These are phyloP conservation scores for Hartigia nigra DNA, from an alignment of 2,888 invertebrate species.

Conservation along the genomic window DNA sequence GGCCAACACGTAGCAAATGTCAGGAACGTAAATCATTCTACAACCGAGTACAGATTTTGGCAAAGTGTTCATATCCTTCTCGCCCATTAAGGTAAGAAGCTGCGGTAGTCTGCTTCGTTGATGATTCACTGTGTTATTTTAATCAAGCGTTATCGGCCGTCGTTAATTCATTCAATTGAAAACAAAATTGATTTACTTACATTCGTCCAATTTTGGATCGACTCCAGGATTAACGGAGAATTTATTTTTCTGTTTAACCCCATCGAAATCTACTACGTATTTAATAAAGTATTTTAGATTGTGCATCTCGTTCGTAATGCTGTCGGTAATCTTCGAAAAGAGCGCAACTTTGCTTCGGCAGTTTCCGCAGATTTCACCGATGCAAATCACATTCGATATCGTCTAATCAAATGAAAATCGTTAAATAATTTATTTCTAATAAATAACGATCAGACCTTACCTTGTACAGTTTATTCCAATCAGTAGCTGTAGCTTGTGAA, in stretches of 20 bases:
- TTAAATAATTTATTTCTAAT: not conserved
- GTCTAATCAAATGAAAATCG: conserved; percentile 37
- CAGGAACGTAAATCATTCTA: conserved; percentile 77
- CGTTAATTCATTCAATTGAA: conserved; percentile 23
- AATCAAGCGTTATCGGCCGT: not conserved
- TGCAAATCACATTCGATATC: conserved; percentile 47
- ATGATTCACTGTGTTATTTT: conserved; percentile 71
- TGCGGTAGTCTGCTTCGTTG: conserved; percentile 77
- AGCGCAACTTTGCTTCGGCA: conserved; percentile 30
- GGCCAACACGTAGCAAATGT: conserved; percentile 82
- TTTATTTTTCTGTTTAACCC: conserved; percentile 72
- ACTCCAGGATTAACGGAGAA: conserved; percentile 82
- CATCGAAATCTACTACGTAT: conserved; percentile 78
- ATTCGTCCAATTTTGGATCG: conserved; percentile 80
- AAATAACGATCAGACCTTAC: conserved; percentile 23
- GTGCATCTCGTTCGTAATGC: conserved; percentile 66
- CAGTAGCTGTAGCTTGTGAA: conserved; percentile 45
- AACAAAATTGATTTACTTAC: conserved; percentile 64
- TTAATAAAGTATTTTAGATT: conserved; percentile 77
- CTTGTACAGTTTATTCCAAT: conserved; percentile 54
- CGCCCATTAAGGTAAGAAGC: conserved; percentile 78
- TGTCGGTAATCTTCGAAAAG: conserved; percentile 55
- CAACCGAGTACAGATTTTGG: conserved; percentile 76
- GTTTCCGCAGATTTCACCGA: conserved; percentile 48
- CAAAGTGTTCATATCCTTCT: conserved; percentile 74